These are phyloP conservation scores for Rhinichthys osculus DNA, from an alignment of 2,797 vertebrate genomes.

Conservation along the genomic window DNA sequence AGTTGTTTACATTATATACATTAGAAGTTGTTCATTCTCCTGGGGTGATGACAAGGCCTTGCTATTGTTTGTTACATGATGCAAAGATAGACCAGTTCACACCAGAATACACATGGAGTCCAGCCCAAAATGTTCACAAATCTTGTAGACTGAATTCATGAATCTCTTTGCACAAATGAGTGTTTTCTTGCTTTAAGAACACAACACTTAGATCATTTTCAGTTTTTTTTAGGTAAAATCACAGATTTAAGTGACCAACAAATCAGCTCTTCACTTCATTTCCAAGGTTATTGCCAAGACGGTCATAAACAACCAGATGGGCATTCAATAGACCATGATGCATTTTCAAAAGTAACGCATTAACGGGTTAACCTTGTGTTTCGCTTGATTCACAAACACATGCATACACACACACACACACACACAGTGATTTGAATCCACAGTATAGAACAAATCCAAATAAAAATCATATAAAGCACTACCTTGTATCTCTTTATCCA, in stretches of 20 bases:
- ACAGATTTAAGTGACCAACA: constrained; percentile 51
- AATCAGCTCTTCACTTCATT: constrained; percentile 51
- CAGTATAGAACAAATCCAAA: constrained; percentile 50
- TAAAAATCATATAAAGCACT: constrained; percentile 28
- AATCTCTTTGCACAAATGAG: constrained; percentile 47
- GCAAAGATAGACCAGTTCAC: constrained; percentile 52
- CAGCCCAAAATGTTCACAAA: constrained; percentile 40
- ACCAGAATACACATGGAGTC: constrained; percentile 44
- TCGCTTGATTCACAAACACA: constrained; percentile 39
- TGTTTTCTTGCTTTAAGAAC: constrained; percentile 44
- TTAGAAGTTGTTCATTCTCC: constrained; percentile 73
- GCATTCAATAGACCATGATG: constrained; percentile 47
- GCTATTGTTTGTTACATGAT: constrained; percentile 66
- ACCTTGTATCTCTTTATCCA: constrained; percentile 26
- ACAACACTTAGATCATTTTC: constrained; percentile 31
- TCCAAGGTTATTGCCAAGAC: constrained; percentile 64
- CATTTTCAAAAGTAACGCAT: constrained; percentile 39
- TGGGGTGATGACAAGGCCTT: constrained; percentile 61
- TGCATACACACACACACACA: neutral
- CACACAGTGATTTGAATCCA: constrained; percentile 42
- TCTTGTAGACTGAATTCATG: constrained; percentile 32
- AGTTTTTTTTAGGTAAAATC: constrained; percentile 46
- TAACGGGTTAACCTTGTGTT: constrained; percentile 46
- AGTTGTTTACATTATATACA: constrained; percentile 91
- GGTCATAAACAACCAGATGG: constrained; percentile 47